Evolutionary conservation across 2,113 vertebrate genomes (phyloP).

Genomic region (Tenebrosternarchus preto): DNA sequence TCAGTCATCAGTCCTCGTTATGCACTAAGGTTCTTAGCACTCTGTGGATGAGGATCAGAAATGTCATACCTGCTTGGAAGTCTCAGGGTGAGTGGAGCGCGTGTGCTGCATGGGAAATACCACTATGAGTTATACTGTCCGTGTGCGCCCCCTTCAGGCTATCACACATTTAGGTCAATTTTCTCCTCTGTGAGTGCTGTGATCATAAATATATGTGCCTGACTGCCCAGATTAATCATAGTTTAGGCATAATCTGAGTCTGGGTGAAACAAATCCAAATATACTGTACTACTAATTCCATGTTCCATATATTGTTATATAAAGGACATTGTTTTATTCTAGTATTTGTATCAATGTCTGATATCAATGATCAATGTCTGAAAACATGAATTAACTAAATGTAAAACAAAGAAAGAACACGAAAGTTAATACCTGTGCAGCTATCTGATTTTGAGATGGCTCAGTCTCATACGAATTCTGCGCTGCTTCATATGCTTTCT

Average conservation of each 20-base stretch:
- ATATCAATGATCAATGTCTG: too few species aligned
- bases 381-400: background rate
- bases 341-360: background rate
- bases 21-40: too few species aligned
- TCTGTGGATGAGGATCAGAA: background rate
- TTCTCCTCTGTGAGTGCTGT: background rate
- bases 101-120: background rate
- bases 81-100: background rate
- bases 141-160: slow-evolving; percentile 10
- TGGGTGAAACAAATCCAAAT: background rate
- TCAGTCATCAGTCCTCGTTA: background rate
- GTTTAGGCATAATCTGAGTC: background rate
- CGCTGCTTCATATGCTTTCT: background rate
- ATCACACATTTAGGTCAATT: background rate
- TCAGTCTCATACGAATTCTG: background rate
- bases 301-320: background rate
- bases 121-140: background rate
- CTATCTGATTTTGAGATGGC: background rate
- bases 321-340: background rate
- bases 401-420: background rate
- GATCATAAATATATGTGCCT: background rate
- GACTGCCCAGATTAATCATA: background rate
- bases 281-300: background rate
- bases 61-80: background rate
- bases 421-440: background rate